These are phyloP conservation scores for Napeogenes sylphis DNA, from an alignment of 2,888 invertebrate species.

Conservation along the genomic window DNA sequence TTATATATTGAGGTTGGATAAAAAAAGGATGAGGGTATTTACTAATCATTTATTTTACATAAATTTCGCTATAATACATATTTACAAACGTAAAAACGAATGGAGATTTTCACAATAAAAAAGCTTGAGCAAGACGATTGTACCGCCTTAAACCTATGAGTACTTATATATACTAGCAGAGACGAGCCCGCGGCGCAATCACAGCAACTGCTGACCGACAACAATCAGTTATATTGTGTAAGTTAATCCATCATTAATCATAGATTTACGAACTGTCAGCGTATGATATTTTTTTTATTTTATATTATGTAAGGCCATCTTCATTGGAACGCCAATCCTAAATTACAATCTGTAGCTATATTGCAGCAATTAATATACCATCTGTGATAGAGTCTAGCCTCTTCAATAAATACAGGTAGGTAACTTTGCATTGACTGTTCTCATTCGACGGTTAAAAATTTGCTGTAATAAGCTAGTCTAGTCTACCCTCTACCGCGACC, in stretches of 20 bases:
- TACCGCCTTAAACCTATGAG: conserved; percentile 33
- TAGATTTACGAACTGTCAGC: not conserved
- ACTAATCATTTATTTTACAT: conserved; percentile 72
- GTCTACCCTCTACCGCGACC: conserved; percentile 26
- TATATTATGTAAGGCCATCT: not conserved
- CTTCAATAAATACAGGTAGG: conserved; percentile 28
- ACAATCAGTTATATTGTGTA: not conserved
- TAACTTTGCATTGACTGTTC: conserved; percentile 12
- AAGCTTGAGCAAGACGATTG: conserved; percentile 63
- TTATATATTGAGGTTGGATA: conserved; percentile 35
- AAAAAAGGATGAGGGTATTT: conserved; percentile 49
- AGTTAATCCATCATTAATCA: not conserved
- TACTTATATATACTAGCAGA: conserved; percentile 33
- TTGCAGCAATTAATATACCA: not conserved
- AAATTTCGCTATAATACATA: conserved; percentile 77
- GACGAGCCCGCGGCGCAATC: conserved; percentile 40
- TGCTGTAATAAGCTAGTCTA: conserved; percentile 16
- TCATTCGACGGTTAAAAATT: conserved; percentile 9
- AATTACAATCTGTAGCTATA: not conserved
- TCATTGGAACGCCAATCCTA: not conserved
- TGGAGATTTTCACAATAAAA: conserved; percentile 67
- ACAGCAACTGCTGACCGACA: conserved; percentile 20
- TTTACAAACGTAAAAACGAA: conserved; percentile 76
- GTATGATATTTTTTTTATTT: not conserved
- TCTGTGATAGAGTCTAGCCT: conserved; percentile 11